Percentiles rank a stretch among this genome's conserved stretches.
phyloP scores from a whole-genome alignment of 1,140 invertebrate species.

The Pygmarrhopalites habei region DNA sequence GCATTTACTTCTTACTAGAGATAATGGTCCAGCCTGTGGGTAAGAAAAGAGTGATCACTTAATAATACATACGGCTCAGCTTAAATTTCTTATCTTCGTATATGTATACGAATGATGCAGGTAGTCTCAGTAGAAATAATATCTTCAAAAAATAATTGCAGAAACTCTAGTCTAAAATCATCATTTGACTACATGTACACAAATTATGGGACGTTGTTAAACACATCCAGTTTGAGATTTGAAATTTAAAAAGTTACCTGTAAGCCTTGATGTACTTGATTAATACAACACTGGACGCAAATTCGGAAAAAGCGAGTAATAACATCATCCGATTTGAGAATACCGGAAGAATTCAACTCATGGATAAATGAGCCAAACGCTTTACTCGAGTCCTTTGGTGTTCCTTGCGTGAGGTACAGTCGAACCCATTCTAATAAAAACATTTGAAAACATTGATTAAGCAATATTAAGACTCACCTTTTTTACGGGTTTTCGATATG shows the following conservation, averaged over 20 bases:
- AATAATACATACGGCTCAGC: too few relatives aligned
- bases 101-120: constrained; percentile 52
- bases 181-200: too few relatives aligned
- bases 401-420: constrained; percentile 72
- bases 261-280: constrained; percentile 39
- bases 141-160: neutral
- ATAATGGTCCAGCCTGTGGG: constrained; percentile 45
- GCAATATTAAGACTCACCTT: constrained; percentile 52
- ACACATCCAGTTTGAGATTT: too few relatives aligned
- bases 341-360: constrained; percentile 90
- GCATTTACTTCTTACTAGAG: constrained; percentile 76
- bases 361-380: constrained; percentile 92
- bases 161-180: too few relatives aligned
- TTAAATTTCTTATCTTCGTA: too few relatives aligned
- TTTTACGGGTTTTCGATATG: too few relatives aligned
- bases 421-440: constrained; percentile 90
- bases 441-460: constrained; percentile 92
- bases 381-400: constrained; percentile 78
- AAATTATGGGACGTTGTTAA: too few relatives aligned
- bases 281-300: constrained; percentile 83
- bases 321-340: constrained; percentile 93
- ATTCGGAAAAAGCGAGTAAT: constrained; percentile 95
- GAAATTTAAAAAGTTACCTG: too few relatives aligned
- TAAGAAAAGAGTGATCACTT: too few relatives aligned
- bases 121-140: constrained; percentile 67